Base-by-base conservation (phyloP, 2,797 vertebrate species). In the Urosaurus nigricauda region DNA sequence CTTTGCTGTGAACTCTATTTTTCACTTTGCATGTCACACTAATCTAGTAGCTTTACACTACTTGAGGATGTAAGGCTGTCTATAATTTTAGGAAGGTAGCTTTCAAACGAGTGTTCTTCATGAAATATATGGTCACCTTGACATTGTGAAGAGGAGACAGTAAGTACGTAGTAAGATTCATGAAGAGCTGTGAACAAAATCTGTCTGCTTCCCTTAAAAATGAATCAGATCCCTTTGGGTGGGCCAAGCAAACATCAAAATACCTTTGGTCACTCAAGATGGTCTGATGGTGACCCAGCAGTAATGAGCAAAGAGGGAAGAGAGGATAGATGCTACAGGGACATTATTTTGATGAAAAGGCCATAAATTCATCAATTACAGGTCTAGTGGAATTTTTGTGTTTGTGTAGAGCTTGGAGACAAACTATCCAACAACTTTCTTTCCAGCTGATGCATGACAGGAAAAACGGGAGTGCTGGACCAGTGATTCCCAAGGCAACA, bases 131-230 rank as follows among this genome's bases (percentile, higher is more conserved):
- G 51, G 43, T 94, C 90, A 37, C 88, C 91, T 78, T 43, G 91
- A 85, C 81, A 58, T 80, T 94, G 93, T 40, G 91, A 90, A 56
- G 95, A 96, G 77, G 95, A 84, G 82, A 96, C 97, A 93, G n/a
- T n/a, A n/a, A n/a, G n/a, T n/a, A 96, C 96, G 96, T 93, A 73
- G 95, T 94, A 3, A 97, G 11, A 60, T 96, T 95, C 91, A 96
- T 79, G 21, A 96, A 96, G 53, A 95, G 96, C 89, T 90, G 92
- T 82, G 35, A 60, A 80, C 32, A 35, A n/a, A 60, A 21, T 3
- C 19, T 5, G 4, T 63, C 40, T 77, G 40, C 5, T 77, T 77
- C 2, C 21, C 75, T 24, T 47, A 91, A 92, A 37, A 35, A 82
- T 74, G 60, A 88, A 80, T 26, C 21, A 37, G 73, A 19, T 75